These are phyloP conservation scores for Oreochromis aureus DNA, from an alignment of 2,113 vertebrate genomes.

Conservation along the genomic window DNA sequence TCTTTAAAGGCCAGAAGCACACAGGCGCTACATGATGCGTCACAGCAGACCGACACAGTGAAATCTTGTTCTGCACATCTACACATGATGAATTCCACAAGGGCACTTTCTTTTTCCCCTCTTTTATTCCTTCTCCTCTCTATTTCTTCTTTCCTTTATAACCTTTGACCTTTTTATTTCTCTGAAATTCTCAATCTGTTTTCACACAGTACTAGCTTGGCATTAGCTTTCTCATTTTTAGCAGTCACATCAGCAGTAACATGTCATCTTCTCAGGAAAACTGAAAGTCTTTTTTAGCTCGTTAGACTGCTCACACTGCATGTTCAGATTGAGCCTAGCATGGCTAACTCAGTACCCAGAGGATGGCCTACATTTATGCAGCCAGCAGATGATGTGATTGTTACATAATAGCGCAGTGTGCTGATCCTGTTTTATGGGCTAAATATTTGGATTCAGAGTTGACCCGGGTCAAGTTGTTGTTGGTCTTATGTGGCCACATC, in stretches of 20 bases:
- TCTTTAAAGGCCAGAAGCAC: background rate
- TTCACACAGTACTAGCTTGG: background rate
- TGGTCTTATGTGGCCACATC: background rate
- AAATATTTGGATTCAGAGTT: slow-evolving; percentile 1
- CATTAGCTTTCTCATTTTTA: background rate
- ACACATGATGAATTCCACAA: background rate
- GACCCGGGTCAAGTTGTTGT: background rate
- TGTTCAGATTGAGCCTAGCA: background rate
- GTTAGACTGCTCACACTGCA: background rate
- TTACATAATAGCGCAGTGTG: background rate
- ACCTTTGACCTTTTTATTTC: background rate
- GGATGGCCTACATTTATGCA: slow-evolving; percentile 1
- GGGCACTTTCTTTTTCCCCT: background rate
- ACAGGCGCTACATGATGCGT: background rate
- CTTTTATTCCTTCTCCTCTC: background rate
- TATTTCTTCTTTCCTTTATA: background rate
- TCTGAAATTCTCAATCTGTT: background rate
- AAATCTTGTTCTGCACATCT: background rate
- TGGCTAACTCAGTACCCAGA: background rate
- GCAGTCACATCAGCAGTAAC: background rate
- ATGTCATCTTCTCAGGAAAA: background rate
- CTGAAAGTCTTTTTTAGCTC: background rate
- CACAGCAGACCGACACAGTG: too few relatives aligned
- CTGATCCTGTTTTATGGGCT: slow-evolving; percentile 1
- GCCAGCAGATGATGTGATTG: slow-evolving; percentile 15